A percentile compares a stretch with the other conserved stretches of the same genome.
Evolutionary conservation across 37 sponge, comb jelly and placozoan genomes (phyloP).

Genomic region (Agelas oroides): DNA sequence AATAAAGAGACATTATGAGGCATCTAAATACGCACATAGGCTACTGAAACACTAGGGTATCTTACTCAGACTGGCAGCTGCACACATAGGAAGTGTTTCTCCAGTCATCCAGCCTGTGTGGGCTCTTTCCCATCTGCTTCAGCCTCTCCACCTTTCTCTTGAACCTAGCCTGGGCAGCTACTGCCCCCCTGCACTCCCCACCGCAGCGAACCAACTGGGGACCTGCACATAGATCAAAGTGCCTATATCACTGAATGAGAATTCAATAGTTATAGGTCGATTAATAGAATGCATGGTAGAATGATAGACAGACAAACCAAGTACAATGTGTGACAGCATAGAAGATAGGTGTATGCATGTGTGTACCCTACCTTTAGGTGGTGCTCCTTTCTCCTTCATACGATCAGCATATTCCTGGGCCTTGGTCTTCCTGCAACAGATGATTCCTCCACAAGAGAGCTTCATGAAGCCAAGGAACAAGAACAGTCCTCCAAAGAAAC

Average conservation of each 20-base stretch:
- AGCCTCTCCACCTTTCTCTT: slow-evolving; percentile 55
- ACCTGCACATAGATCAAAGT: slow-evolving; percentile 31
- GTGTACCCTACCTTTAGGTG: slow-evolving; percentile 6
- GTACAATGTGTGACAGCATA: background rate
- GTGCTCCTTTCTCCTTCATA: slow-evolving; percentile 57
- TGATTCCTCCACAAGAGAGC: slow-evolving; percentile 68
- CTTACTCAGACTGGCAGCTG: slow-evolving; percentile 79
- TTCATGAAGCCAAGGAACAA: slow-evolving; percentile 71
- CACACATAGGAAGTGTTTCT: slow-evolving; percentile 78
- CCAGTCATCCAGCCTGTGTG: slow-evolving; percentile 74
- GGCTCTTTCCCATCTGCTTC: slow-evolving; percentile 61
- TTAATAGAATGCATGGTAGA: background rate
- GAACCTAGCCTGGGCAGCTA: slow-evolving; percentile 64
- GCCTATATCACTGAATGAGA: too few species aligned
- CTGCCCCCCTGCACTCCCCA: slow-evolving; percentile 80
- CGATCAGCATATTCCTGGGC: slow-evolving; percentile 60
- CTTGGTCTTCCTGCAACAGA: slow-evolving; percentile 80
- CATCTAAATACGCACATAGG: slow-evolving; percentile 2
- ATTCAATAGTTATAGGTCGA: background rate
- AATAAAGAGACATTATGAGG: too few species aligned
- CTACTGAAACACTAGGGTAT: too few species aligned
- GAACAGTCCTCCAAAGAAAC: slow-evolving; percentile 53
- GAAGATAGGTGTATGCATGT: too few species aligned
- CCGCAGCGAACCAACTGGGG: slow-evolving; percentile 71
- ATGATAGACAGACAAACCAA: background rate